These are phyloP conservation scores for Anolis carolinensis DNA, from an alignment of 2,113 vertebrate species.

Conservation along the genomic window DNA sequence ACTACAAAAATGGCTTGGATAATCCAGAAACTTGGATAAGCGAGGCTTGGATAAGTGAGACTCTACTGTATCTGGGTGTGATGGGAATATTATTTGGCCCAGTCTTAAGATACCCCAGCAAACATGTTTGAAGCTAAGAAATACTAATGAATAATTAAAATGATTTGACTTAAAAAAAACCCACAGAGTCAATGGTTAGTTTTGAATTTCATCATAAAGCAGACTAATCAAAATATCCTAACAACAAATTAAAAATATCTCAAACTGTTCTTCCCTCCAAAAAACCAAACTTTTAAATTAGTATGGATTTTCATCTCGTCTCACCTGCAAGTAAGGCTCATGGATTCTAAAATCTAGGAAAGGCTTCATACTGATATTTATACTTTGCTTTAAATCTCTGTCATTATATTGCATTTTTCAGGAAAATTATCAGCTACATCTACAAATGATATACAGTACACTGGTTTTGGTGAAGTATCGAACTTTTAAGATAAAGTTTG, in stretches of 20 bases:
- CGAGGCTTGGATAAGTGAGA: too few relatives aligned
- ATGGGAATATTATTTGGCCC: not conserved
- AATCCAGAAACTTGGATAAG: too few relatives aligned
- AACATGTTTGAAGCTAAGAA: not conserved
- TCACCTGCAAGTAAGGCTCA: not conserved
- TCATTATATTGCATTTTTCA: not conserved
- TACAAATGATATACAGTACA: not conserved
- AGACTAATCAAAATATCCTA: not conserved
- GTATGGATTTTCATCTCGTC: not conserved
- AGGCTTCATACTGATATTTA: too few relatives aligned
- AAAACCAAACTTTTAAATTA: not conserved
- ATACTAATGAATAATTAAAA: not conserved
- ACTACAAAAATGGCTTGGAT: too few relatives aligned
- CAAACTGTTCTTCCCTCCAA: not conserved
- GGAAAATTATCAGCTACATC: not conserved
- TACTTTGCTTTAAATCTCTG: too few relatives aligned
- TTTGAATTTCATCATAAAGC: not conserved
- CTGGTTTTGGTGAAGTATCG: not conserved
- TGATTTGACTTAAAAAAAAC: too few relatives aligned
- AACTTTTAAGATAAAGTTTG: not conserved
- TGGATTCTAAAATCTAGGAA: not conserved
- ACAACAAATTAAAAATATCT: not conserved
- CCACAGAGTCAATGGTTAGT: not conserved
- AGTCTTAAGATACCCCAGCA: not conserved
- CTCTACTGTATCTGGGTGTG: not conserved